These are phyloP conservation scores for Trissolcus brochymenae DNA, from an alignment of 2,888 invertebrate genomes.

Conservation along the genomic window DNA sequence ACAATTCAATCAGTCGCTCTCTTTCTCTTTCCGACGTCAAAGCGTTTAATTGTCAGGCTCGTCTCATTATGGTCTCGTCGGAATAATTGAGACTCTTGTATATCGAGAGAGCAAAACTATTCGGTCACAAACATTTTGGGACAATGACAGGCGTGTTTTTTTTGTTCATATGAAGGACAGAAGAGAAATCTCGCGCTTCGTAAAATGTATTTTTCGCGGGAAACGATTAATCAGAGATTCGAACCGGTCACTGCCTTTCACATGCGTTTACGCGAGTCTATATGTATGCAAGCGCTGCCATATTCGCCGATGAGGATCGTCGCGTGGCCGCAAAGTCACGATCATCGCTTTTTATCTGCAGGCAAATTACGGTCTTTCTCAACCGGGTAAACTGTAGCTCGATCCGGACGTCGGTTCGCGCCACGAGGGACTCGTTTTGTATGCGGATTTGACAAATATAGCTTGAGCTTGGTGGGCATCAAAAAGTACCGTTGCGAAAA, in stretches of 20 bases:
- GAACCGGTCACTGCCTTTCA: conserved; percentile 59
- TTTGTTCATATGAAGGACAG: conserved; percentile 34
- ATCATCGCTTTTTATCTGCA: conserved; percentile 50
- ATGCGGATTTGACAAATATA: conserved; percentile 51
- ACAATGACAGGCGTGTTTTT: conserved; percentile 45
- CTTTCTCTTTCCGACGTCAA: no score
- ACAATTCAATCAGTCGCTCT: no score
- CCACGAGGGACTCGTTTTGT: conserved; percentile 45
- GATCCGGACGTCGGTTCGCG: conserved; percentile 35
- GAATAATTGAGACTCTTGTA: no score
- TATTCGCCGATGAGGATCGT: conserved; percentile 51
- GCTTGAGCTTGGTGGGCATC: conserved; percentile 31
- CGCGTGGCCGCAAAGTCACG: conserved; percentile 60
- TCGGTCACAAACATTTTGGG: conserved; percentile 4
- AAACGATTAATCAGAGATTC: conserved; percentile 60
- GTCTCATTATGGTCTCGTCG: no score
- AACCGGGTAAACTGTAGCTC: conserved; percentile 52
- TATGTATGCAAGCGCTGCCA: conserved; percentile 48
- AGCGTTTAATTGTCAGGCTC: no score
- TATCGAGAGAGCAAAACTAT: no score
- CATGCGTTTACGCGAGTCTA: conserved; percentile 50
- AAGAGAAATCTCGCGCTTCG: conserved; percentile 66
- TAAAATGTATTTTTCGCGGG: conserved; percentile 66
- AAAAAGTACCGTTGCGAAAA: conserved; percentile 47
- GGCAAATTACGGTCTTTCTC: conserved; percentile 57